A percentile compares a stretch with the other conserved stretches of the same genome.
Evolutionary conservation across 2,888 invertebrate genomes (phyloP).

Genomic region (Odiellus spinosus): DNA sequence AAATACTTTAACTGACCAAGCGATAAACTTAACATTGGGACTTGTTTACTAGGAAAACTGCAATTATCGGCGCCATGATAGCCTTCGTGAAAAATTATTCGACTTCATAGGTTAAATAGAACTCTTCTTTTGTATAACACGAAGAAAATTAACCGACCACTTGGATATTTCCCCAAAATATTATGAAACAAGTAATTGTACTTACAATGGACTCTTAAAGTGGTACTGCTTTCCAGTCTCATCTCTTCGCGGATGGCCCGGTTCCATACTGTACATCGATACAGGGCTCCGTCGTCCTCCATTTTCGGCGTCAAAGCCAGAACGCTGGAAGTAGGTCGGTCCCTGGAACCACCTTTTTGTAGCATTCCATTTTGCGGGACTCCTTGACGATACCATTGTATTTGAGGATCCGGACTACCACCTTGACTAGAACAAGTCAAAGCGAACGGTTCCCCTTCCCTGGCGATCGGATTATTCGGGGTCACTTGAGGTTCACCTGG

Average conservation of each 20-base stretch:
- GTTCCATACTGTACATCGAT: slow-evolving; percentile 75
- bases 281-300: slow-evolving; percentile 67
- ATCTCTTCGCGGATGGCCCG: slow-evolving; percentile 67
- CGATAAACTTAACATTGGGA: too few species aligned
- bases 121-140: too few species aligned
- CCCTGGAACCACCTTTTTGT: slow-evolving; percentile 50
- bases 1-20: too few species aligned
- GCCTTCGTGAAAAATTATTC: too few species aligned
- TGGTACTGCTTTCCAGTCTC: slow-evolving; percentile 59
- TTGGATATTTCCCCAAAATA: too few species aligned
- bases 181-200: too few species aligned
- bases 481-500: slow-evolving; percentile 63
- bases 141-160: too few species aligned
- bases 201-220: slow-evolving; percentile 78
- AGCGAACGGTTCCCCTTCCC: slow-evolving; percentile 40
- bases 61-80: too few species aligned
- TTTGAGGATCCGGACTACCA: slow-evolving; percentile 75
- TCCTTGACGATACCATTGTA: slow-evolving; percentile 58
- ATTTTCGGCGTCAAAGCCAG: slow-evolving; percentile 57
- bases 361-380: slow-evolving; percentile 54
- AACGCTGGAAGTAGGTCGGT: slow-evolving; percentile 56
- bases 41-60: too few species aligned
- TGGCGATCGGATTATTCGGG: slow-evolving; percentile 58
- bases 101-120: too few species aligned
- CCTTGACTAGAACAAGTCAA: slow-evolving; percentile 52